Conservation (phyloP, 2,888 invertebrate genomes). For the Parnassius smintheus region DNA sequence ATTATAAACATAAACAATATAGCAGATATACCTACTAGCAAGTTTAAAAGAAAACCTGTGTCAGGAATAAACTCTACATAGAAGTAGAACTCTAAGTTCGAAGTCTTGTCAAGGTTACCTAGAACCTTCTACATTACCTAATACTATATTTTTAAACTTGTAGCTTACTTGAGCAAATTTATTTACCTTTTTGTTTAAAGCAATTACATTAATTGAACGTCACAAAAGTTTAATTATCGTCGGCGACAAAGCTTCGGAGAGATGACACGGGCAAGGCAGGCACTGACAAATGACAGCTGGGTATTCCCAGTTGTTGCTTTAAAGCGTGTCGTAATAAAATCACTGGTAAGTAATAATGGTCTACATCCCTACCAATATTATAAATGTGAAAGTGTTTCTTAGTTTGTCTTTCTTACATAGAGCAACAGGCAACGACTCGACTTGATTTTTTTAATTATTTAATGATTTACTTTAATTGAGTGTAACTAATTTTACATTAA, state of each 20-base stretch:
- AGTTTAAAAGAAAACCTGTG: too few species aligned
- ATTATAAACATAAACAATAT: too few species aligned
- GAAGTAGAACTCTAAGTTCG: neutral
- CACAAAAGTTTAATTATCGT: conserved; percentile 52
- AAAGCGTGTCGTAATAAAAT: conserved; percentile 16
- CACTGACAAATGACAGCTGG: conserved; percentile 53
- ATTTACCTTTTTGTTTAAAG: conserved; percentile 35
- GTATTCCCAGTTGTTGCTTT: neutral
- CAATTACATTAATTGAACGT: conserved; percentile 55
- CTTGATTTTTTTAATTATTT: too few species aligned
- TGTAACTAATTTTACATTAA: too few species aligned
- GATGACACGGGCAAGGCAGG: conserved; percentile 43
- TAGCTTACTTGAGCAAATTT: conserved; percentile 33
- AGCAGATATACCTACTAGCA: too few species aligned
- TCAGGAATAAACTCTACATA: too few species aligned
- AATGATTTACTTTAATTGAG: too few species aligned
- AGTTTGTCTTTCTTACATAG: too few species aligned
- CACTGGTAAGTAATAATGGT: neutral
- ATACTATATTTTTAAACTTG: neutral
- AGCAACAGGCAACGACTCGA: too few species aligned
- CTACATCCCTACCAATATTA: too few species aligned
- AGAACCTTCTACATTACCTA: neutral
- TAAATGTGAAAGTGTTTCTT: too few species aligned
- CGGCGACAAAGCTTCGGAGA: conserved; percentile 40
- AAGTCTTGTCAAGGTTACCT: conserved; percentile 21